Evolutionary conservation across 1,140 invertebrate genomes (phyloP).

Genomic region (Episyrphus balteatus): DNA sequence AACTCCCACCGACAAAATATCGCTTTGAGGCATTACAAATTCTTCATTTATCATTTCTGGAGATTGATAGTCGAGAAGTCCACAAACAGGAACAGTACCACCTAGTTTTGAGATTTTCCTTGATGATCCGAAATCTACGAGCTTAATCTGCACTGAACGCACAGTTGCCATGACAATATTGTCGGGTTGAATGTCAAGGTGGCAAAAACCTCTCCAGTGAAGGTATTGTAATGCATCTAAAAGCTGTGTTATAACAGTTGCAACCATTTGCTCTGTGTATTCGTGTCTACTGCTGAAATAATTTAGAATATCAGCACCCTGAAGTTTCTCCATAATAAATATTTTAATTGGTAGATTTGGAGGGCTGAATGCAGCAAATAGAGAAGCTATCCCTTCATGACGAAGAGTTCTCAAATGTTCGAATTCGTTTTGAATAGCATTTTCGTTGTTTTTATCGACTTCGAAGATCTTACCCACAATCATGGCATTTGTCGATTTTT

Average conservation of each 20-base stretch:
- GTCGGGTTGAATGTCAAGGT: constrained; percentile 90
- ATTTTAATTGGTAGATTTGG: constrained; percentile 52
- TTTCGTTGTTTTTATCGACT: constrained; percentile 50
- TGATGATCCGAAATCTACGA: constrained; percentile 83
- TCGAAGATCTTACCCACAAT: constrained; percentile 73
- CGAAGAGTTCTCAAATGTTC: constrained; percentile 66
- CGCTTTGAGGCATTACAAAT: constrained; percentile 74
- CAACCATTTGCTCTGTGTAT: constrained; percentile 84
- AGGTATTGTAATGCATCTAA: constrained; percentile 83
- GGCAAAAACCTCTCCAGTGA: constrained; percentile 83
- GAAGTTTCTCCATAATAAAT: constrained; percentile 75
- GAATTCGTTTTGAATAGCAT: constrained; percentile 63
- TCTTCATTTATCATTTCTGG: constrained; percentile 87
- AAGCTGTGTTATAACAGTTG: constrained; percentile 69
- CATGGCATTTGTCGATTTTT: constrained; percentile 57
- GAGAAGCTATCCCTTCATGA: constrained; percentile 71
- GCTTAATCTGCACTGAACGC: constrained; percentile 74
- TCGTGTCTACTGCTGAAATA: constrained; percentile 76
- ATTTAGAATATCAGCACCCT: constrained; percentile 82
- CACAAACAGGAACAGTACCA: constrained; percentile 50
- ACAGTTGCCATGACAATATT: constrained; percentile 92
- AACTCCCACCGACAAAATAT: constrained; percentile 93
- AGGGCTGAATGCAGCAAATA: constrained; percentile 61
- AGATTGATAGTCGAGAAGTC: constrained; percentile 50
- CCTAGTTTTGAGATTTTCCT: constrained; percentile 70